phyloP scores from a whole-genome alignment of 2,797 vertebrate genomes.

The Epinephelus coioides region DNA sequence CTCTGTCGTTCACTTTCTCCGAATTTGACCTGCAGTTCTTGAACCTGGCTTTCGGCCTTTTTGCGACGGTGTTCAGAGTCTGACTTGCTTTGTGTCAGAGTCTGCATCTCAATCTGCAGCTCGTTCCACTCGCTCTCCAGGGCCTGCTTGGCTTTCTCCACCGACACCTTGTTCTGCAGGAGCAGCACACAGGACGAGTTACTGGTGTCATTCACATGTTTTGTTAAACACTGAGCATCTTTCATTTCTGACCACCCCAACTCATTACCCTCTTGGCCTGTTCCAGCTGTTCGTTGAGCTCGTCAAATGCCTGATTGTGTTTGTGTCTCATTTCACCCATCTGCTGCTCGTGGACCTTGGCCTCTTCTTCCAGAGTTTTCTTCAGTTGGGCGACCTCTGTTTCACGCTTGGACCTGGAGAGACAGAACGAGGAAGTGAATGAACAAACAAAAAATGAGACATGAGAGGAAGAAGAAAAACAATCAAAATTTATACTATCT shows the following conservation, averaged over 20 bases:
- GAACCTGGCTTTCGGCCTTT: constrained; percentile 93
- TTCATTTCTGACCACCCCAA: background rate
- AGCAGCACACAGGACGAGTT: constrained; percentile 33
- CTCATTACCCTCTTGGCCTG: constrained; percentile 92
- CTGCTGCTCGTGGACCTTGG: constrained; percentile 91
- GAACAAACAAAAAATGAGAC: background rate
- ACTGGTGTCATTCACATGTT: background rate
- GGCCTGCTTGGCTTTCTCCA: constrained; percentile 94
- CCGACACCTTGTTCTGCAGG: constrained; percentile 91
- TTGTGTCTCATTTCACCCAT: constrained; percentile 95
- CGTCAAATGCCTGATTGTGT: constrained; percentile 94
- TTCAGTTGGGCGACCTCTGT: constrained; percentile 93
- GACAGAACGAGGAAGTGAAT: background rate
- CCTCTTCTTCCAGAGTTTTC: constrained; percentile 94
- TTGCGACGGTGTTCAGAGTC: constrained; percentile 97
- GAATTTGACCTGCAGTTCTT: constrained; percentile 93
- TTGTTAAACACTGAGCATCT: background rate
- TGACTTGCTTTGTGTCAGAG: constrained; percentile 90
- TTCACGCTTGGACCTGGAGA: constrained; percentile 92
- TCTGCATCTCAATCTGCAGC: constrained; percentile 92
- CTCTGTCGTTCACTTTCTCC: constrained; percentile 90
- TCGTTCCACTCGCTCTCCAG: constrained; percentile 94
- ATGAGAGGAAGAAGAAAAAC: background rate
- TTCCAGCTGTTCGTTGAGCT: constrained; percentile 96
- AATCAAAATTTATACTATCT: background rate